Base-by-base conservation (phyloP, 2,888 invertebrate species). In the Neocrepidodera transversa region DNA sequence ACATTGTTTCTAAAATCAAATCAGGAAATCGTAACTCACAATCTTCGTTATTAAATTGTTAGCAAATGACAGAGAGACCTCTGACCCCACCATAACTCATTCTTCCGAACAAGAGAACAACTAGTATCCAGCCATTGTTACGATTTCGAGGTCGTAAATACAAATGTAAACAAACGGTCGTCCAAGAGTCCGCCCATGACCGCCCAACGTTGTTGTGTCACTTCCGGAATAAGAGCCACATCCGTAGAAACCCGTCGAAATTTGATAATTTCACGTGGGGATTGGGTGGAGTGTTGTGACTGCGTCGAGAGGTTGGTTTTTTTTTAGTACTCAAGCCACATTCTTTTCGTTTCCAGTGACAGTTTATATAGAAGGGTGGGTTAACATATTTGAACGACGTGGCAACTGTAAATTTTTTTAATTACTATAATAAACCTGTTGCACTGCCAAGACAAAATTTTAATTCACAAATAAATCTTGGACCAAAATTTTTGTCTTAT, bases 261-360 rank as follows among this genome's bases (percentile, higher is more conserved):
- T 55, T 57, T 57, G 56, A 61, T 51, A 51, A 56, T 51, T 51
- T 30, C 43, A 52, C 49, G 38, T 32, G 36, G 60, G 35, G 57
- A 53, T 57, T 60, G 61, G 61, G 61, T 49, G 57, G 57, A 61
- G 61, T 56, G 38, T 61, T 61, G 49, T 61, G 57, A 61, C 55
- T 51, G 13, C 40, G 8, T 51, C 28, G 13, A 49, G 36, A 35
- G 36, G 26, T 14, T 11, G 36, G 36, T 23, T n/a, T 35, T 50
- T 47, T 47, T 47, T 35, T 38, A 11, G 38, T 20, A 16, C 38
- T 50, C 26, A 23, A 50, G 50, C 18, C 26, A 14, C 50, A 50
- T 48, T 48, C 17, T 50, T 50, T 38, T 50, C 23, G 35, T 32
- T 35, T 20, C 18, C 2, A 10, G 28, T 2, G 28, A 8, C 7